Percentiles rank a stretch among this genome's conserved stretches.
Evolutionary conservation across 2,113 vertebrate species (phyloP).

Genomic region (Nibea coibor): DNA sequence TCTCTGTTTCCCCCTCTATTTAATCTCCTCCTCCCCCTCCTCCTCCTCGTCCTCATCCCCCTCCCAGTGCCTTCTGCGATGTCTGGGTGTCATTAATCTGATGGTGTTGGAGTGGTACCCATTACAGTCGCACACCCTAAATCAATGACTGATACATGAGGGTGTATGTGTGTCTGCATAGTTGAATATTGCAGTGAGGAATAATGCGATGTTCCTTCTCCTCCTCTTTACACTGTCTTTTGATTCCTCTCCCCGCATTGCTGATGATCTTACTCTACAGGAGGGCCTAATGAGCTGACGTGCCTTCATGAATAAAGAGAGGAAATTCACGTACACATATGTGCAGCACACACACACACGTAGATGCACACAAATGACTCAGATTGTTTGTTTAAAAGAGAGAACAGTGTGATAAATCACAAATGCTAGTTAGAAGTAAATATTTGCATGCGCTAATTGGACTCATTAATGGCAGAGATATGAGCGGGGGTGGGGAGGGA

Average conservation of each 20-base stretch:
- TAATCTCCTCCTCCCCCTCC: constrained; percentile 43
- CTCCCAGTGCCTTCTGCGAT: constrained; percentile 54
- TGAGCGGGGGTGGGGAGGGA: constrained; percentile 47
- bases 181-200: constrained; percentile 39
- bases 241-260: constrained; percentile 59
- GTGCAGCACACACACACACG: constrained; percentile 6
- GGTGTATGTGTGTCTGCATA: constrained; percentile 48
- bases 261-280: constrained; percentile 75
- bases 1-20: constrained; percentile 65
- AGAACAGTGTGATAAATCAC: constrained; percentile 79
- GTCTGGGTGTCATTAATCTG: constrained; percentile 77
- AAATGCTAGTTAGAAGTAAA: constrained; percentile 79
- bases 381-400: constrained; percentile 72
- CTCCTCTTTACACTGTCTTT: constrained; percentile 50
- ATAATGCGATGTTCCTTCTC: constrained; percentile 41
- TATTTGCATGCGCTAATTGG: constrained; percentile 85
- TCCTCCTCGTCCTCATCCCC: constrained; percentile 13
- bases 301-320: constrained; percentile 55
- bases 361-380: constrained; percentile 33
- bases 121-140: constrained; percentile 74
- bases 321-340: constrained; percentile 15
- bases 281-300: constrained; percentile 74
- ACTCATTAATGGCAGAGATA: constrained; percentile 80
- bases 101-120: constrained; percentile 73
- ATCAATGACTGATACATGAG: constrained; percentile 67